Percentiles rank a stretch among this genome's conserved stretches.
Conservation (phyloP, 1,140 invertebrate genomes). For the Microplitis mediator region DNA sequence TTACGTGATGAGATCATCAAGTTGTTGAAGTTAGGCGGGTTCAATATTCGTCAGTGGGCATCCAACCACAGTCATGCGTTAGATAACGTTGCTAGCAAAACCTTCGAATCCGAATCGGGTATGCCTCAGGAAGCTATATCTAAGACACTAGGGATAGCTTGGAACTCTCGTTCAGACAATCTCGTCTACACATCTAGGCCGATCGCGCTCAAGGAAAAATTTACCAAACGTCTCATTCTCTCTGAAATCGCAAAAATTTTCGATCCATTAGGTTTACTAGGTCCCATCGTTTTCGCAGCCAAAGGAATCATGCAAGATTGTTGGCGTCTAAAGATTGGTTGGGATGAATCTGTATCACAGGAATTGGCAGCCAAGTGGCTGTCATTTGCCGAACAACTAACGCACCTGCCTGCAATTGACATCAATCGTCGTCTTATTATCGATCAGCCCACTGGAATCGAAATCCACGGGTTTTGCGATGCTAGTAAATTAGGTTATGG, state of each 20-base stretch:
- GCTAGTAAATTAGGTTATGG: conserved; percentile 42
- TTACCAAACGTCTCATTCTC: conserved; percentile 23
- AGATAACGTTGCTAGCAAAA: conserved; percentile 18
- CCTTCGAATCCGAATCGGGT: neutral
- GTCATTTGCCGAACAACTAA: neutral
- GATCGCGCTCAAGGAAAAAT: neutral
- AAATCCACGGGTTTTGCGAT: conserved; percentile 48
- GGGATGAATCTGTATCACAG: conserved; percentile 21
- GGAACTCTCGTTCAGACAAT: neutral
- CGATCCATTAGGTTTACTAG: conserved; percentile 3
- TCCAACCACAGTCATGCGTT: conserved; percentile 34
- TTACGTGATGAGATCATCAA: conserved; percentile 39
- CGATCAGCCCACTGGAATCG: neutral
- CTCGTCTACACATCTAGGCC: neutral
- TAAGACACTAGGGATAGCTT: conserved; percentile 8
- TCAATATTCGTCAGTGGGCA: conserved; percentile 45
- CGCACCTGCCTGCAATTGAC: neutral
- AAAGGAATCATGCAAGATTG: conserved; percentile 30
- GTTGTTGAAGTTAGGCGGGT: conserved; percentile 37
- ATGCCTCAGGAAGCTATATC: conserved; percentile 6
- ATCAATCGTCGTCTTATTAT: neutral
- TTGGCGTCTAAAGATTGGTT: conserved; percentile 28
- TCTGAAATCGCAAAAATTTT: conserved; percentile 29
- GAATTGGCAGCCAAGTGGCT: neutral
- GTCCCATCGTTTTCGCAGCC: conserved; percentile 27